These are phyloP conservation scores for Hemitrygon akajei DNA, from an alignment of 2,797 vertebrate genomes.

Conservation along the genomic window DNA sequence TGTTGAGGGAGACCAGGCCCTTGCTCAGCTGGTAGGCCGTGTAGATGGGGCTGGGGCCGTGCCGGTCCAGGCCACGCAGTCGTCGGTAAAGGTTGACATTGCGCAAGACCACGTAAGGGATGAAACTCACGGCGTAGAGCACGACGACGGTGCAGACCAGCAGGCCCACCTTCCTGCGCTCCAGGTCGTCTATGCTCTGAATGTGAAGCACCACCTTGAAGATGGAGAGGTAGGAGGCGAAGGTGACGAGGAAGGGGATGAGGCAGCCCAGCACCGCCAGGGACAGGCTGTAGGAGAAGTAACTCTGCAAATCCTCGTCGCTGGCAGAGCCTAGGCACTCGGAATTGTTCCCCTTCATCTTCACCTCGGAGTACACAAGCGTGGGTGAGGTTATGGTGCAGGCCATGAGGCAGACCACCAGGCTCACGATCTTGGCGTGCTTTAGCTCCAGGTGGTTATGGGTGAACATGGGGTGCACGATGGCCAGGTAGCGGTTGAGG, in stretches of 20 bases:
- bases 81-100: slow-evolving; percentile 47
- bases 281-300: slow-evolving; percentile 55
- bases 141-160: slow-evolving; percentile 56
- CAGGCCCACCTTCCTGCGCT: slow-evolving; percentile 61
- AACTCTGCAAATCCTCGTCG: accelerated
- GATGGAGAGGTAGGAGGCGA: slow-evolving; percentile 59
- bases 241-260: slow-evolving; percentile 65
- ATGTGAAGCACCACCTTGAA: slow-evolving; percentile 57
- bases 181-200: slow-evolving; percentile 45
- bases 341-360: accelerated
- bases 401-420: slow-evolving; percentile 54
- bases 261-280: slow-evolving; percentile 58
- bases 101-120: slow-evolving; percentile 64
- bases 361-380: slow-evolving; percentile 52
- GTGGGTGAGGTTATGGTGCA: slow-evolving; percentile 56
- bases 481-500: slow-evolving; percentile 65
- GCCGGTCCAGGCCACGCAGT: accelerated
- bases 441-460: slow-evolving; percentile 50
- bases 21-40: slow-evolving; percentile 59
- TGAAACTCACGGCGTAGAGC: slow-evolving; percentile 65
- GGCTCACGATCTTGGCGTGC: slow-evolving; percentile 55
- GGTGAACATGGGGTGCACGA: slow-evolving; percentile 63
- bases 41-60: slow-evolving; percentile 35
- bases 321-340: slow-evolving; percentile 47
- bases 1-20: slow-evolving; percentile 64